These are phyloP conservation scores for Lucilia cuprina DNA, from an alignment of 1,140 invertebrate species.

Conservation along the genomic window DNA sequence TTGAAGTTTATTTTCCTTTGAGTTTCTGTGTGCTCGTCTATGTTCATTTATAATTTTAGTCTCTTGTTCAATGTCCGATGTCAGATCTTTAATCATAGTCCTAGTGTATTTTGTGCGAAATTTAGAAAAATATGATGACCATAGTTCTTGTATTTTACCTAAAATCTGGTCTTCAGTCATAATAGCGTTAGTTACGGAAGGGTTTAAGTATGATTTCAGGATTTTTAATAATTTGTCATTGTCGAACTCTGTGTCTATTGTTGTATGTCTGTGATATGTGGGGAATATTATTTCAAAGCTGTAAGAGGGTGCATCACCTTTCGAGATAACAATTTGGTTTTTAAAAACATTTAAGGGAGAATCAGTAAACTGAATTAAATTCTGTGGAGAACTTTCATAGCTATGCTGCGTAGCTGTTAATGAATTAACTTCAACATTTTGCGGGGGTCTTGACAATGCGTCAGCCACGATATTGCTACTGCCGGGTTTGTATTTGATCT, in stretches of 20 bases:
- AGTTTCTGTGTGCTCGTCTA: constrained; percentile 39
- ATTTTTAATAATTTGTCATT: not conserved
- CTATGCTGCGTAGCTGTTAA: not conserved
- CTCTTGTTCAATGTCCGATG: constrained; percentile 35
- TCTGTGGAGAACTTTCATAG: not conserved
- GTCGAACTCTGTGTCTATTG: constrained; percentile 8
- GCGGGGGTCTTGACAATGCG: not conserved
- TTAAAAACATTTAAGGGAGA: constrained; percentile 35
- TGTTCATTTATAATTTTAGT: constrained; percentile 35
- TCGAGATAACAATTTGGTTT: constrained; percentile 37
- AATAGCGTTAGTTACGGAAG: constrained; percentile 38
- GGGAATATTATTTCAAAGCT: constrained; percentile 25
- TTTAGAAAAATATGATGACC: constrained; percentile 35
- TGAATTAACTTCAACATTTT: constrained; percentile 3
- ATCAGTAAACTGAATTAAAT: not conserved
- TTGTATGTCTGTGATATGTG: constrained; percentile 34
- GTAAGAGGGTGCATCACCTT: not conserved
- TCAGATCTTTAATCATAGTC: constrained; percentile 35
- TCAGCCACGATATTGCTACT: constrained; percentile 42
- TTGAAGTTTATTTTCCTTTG: constrained; percentile 37
- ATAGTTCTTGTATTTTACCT: constrained; percentile 39
- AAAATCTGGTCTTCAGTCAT: constrained; percentile 37
- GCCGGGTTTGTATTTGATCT: constrained; percentile 48
- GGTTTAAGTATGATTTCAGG: constrained; percentile 37
- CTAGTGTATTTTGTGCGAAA: constrained; percentile 35